Evolutionary conservation across 2,888 invertebrate genomes (phyloP).

Genomic region (Eristalinus sepulchralis): DNA sequence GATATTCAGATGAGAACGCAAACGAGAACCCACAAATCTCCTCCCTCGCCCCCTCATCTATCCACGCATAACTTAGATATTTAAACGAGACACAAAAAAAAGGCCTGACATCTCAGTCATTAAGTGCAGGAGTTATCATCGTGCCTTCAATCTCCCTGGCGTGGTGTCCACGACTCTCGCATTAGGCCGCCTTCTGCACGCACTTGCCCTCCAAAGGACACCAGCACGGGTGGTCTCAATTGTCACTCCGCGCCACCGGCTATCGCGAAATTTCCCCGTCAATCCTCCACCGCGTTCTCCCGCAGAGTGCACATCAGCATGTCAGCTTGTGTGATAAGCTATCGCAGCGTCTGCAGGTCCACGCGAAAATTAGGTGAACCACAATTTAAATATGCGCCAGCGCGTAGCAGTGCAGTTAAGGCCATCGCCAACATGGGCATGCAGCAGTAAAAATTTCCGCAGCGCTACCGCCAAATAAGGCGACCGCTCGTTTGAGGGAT

Average conservation of each 20-base stretch:
- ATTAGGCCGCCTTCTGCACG: neutral
- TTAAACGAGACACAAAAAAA: neutral
- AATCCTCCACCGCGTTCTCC: constrained; percentile 15
- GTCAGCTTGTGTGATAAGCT: constrained; percentile 60
- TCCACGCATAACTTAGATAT: neutral
- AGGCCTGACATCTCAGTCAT: neutral
- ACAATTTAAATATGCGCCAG: constrained; percentile 62
- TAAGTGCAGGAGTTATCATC: constrained; percentile 50
- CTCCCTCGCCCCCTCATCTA: neutral
- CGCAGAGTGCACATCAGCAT: constrained; percentile 44
- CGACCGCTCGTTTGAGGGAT: constrained; percentile 45
- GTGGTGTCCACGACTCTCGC: neutral
- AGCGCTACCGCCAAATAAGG: constrained; percentile 59
- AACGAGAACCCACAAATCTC: neutral
- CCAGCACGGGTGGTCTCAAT: constrained; percentile 61
- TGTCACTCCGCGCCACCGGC: constrained; percentile 48
- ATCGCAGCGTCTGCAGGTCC: neutral
- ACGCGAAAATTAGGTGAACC: constrained; percentile 61
- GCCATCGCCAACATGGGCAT: constrained; percentile 19
- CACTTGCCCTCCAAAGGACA: constrained; percentile 43
- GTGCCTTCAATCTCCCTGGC: neutral
- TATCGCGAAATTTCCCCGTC: constrained; percentile 42
- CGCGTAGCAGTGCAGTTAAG: constrained; percentile 18
- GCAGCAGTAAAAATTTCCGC: constrained; percentile 39
- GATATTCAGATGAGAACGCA: neutral